A percentile compares a stretch with the other conserved stretches of the same genome.
Conservation (phyloP, 2,797 vertebrate genomes). For the Pangasius sanitwongsei region DNA sequence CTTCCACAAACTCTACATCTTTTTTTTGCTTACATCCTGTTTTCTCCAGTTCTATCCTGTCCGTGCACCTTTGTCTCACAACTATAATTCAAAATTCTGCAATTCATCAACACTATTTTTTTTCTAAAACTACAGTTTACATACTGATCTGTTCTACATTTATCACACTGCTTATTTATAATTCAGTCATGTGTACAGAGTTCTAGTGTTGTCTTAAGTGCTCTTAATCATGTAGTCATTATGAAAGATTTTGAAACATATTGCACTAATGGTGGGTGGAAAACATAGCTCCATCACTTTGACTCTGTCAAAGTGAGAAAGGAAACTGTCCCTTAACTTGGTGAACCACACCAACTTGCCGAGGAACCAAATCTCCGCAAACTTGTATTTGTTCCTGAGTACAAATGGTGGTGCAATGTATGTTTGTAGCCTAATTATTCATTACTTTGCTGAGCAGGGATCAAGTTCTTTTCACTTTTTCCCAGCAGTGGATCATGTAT, state of each 20-base stretch:
- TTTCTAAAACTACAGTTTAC: neutral
- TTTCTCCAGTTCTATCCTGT: neutral
- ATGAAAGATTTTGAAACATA: neutral
- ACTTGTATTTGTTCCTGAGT: neutral
- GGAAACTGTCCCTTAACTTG: neutral
- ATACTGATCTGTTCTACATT: neutral
- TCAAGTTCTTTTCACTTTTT: neutral
- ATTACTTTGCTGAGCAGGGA: neutral
- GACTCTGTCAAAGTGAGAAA: neutral
- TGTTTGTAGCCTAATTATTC: neutral
- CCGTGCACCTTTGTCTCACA: neutral
- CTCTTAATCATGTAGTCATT: no score
- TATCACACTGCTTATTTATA: neutral
- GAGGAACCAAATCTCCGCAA: neutral
- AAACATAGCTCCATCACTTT: neutral
- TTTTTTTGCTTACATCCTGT: neutral
- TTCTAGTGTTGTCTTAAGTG: neutral
- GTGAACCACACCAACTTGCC: neutral
- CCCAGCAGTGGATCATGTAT: neutral
- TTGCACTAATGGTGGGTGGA: neutral
- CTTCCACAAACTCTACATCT: neutral
- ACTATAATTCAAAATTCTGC: neutral
- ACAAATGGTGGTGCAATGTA: neutral
- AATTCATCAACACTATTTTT: neutral
- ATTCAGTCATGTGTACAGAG: neutral